Evolutionary conservation across 2,113 vertebrate genomes (phyloP), one percentile per base, ranked within the genome.

Genomic region (Loxodonta africana): DNA sequence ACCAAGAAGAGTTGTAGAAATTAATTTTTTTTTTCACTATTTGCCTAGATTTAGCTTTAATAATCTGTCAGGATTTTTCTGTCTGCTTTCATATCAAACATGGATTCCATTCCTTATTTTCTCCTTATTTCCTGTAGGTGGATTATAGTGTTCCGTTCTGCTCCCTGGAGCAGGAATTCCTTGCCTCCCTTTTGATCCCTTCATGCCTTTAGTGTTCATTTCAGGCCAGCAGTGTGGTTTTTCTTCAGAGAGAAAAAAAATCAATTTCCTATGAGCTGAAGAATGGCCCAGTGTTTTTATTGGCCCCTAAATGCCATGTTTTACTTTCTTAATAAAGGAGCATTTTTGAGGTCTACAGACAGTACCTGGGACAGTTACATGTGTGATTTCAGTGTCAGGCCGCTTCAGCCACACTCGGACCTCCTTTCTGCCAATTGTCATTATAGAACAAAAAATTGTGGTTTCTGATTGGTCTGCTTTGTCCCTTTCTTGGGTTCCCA

Each of bases 211-310:
- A 2, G 41, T 94, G 65, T 86, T 93, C 83, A 53, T 83, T 96
- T 94, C 77, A 94, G 71, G 85, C 53, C 91, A 96, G 2, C 17
- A 73, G 60, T 63, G 63, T 81, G 84, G 82, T 63, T 88, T 91
- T 90, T 86, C 88, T 91, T 96, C 44, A 84, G 82, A 89, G 81
- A 90, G 92, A 94, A 77, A 91, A 90, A 96, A 93, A 33, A 53
- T 76, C 95, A 93, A 94, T 97, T 97, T 98, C 97, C 95, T 97
- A 94, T 83, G 77, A 71, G 88, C 77, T 62, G 57, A 95, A 97
- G 88, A 90, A 88, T 83, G 44, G 85, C 74, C 81, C 11, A 23
- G 23, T 6, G 15, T 85, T 96, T 96, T 92, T 76, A 65, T 93
- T 86, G 95, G 71, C 41, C 84, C 57, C 80, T 57, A 69, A 46